Conservation (phyloP, 2,797 vertebrate species). For the Alectoris magna region DNA sequence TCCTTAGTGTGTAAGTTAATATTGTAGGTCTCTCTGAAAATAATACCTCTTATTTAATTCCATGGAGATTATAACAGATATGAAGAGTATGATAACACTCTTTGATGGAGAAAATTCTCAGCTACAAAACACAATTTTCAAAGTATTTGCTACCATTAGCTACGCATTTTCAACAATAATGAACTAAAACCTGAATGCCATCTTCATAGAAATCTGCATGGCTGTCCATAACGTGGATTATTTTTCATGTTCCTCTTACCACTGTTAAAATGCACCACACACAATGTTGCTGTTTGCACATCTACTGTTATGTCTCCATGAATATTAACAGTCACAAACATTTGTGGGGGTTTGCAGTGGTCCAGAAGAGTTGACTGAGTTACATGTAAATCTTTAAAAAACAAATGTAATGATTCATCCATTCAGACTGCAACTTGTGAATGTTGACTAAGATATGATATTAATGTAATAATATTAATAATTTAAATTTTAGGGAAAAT, state of each 20-base stretch:
- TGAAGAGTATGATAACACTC: background rate
- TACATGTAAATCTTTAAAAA: background rate
- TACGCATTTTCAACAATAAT: too few species aligned
- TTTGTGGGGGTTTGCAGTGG: background rate
- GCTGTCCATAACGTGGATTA: background rate
- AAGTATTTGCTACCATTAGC: background rate
- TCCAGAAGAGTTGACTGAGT: background rate
- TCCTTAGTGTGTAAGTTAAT: background rate
- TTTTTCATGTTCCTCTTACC: background rate
- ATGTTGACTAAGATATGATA: background rate
- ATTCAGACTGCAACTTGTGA: background rate
- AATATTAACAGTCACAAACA: background rate
- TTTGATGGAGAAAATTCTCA: background rate
- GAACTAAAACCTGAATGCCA: background rate
- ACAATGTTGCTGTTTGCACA: background rate
- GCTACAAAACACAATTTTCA: background rate
- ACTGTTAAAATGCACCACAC: background rate
- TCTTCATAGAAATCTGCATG: background rate
- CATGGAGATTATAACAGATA: background rate
- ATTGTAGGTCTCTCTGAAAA: background rate
- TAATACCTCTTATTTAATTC: background rate
- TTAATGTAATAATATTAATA: background rate
- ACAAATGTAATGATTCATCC: background rate
- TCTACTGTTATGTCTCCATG: background rate
- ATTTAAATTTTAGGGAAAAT: background rate